These are phyloP conservation scores for Noctuana brunneofusca DNA, from an alignment of 2,888 invertebrate genomes.

Conservation along the genomic window DNA sequence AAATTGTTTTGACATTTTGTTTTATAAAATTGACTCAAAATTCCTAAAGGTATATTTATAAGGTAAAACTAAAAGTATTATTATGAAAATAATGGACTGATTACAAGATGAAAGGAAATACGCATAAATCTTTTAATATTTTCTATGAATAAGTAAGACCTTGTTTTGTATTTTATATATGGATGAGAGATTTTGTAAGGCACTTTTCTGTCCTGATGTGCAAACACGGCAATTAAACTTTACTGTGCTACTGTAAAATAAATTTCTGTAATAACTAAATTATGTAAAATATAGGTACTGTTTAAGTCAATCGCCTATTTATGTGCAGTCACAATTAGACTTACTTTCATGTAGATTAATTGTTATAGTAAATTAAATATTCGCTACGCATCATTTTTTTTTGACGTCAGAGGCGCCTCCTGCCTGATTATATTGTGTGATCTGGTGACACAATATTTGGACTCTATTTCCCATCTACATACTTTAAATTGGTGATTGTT, in stretches of 20 bases:
- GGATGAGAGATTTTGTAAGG: background rate
- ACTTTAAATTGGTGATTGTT: no score
- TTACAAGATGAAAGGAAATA: slow-evolving; percentile 1
- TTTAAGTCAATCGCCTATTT: no score
- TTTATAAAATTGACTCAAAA: slow-evolving; percentile 25
- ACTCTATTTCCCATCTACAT: no score
- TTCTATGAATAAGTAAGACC: background rate
- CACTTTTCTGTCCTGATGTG: background rate
- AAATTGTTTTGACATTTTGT: background rate
- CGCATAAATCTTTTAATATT: slow-evolving; percentile 17
- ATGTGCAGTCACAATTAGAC: no score
- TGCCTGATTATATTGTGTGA: no score
- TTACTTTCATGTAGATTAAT: no score
- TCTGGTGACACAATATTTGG: no score
- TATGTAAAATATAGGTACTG: no score
- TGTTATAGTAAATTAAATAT: no score
- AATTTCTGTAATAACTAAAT: background rate
- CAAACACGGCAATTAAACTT: background rate
- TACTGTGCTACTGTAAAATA: background rate
- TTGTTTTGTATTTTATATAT: background rate
- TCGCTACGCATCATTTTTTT: no score
- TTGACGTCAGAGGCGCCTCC: no score
- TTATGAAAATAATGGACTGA: slow-evolving; percentile 27
- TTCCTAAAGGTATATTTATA: background rate
- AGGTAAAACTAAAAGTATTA: slow-evolving; percentile 20